These are phyloP conservation scores for Salvelinus sp. DNA, from an alignment of 2,113 vertebrate species.

Conservation along the genomic window DNA sequence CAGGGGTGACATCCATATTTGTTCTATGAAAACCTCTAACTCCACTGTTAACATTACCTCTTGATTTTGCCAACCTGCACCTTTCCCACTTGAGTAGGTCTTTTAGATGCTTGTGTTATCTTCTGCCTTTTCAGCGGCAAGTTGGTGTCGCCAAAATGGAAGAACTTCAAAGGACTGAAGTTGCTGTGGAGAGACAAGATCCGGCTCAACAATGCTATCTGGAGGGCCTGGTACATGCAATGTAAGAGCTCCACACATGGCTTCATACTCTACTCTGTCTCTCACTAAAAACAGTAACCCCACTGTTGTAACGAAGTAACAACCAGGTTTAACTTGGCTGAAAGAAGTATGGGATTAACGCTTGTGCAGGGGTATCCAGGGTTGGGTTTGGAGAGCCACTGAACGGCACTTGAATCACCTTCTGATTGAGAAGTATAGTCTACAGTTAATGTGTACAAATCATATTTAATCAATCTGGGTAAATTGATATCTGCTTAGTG, in stretches of 20 bases:
- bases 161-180: conserved; percentile 97
- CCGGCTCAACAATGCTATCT: conserved; percentile 98
- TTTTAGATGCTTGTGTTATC: background rate
- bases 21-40: background rate
- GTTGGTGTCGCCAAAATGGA: conserved; percentile 98
- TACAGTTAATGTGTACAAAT: too few relatives aligned
- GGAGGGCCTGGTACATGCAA: conserved; percentile 99
- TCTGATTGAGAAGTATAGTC: too few relatives aligned
- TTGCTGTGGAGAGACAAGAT: conserved; percentile 99
- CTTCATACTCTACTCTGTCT: background rate
- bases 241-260: conserved; percentile 78
- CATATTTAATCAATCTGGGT: too few relatives aligned
- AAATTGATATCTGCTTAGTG: background rate
- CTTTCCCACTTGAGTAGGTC: background rate
- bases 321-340: background rate
- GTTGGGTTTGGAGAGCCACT: background rate
- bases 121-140: conserved; percentile 82
- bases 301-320: background rate
- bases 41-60: background rate
- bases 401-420: too few relatives aligned
- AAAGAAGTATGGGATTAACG: too few relatives aligned
- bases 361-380: background rate
- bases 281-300: background rate
- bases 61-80: background rate
- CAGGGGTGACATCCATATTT: background rate